Evolutionary conservation across 2,888 invertebrate species (phyloP), one percentile per base, ranked within the genome.

Genomic region (Apodemia zela): DNA sequence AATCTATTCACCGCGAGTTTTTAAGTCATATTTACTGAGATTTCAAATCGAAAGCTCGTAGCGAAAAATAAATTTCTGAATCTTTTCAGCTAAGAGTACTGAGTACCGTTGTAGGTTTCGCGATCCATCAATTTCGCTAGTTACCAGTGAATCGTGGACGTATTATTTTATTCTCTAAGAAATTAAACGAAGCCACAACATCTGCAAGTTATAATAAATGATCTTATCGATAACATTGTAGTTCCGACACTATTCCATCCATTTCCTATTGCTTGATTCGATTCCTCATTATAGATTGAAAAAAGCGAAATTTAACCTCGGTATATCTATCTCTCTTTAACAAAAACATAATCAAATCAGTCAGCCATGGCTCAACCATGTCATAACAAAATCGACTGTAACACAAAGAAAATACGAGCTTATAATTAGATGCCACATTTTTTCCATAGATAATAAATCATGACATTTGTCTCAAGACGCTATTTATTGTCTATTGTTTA

Each of bases 401-500:
- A 57, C 29, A 29, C n/a, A 57, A 57, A 29, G 57, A 57, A 57
- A 29, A 57, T 57, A 57, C 57, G 57, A 57, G 57, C 57, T 63
- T 59, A 63, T 59, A 59, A 63, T 61, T 49, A 42, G 25, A 18
- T 49, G 64, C 65, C 65, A 67, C 64, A 60, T 66, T 82, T 82
- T 82, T 82, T 76, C 78, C 71, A 74, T 64, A 72, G 72, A 70
- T 73, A 80, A 85, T 87, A 87, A 87, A 87, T 87, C 84, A 80
- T 77, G 71, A 77, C 78, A 87, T 88, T 88, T 84, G 87, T 87
- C 73, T 54, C 51, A 71, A 80, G 78, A 84, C 81, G 85, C 75
- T 81, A 75, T 79, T 84, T 82, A 88, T 80, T 78, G 75, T 65
- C 81, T 76, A 88, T 89, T 88, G 88, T 88, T 77, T 75, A 68